Base-by-base conservation (phyloP, 2,888 invertebrate genomes). In the Unio delphinus region DNA sequence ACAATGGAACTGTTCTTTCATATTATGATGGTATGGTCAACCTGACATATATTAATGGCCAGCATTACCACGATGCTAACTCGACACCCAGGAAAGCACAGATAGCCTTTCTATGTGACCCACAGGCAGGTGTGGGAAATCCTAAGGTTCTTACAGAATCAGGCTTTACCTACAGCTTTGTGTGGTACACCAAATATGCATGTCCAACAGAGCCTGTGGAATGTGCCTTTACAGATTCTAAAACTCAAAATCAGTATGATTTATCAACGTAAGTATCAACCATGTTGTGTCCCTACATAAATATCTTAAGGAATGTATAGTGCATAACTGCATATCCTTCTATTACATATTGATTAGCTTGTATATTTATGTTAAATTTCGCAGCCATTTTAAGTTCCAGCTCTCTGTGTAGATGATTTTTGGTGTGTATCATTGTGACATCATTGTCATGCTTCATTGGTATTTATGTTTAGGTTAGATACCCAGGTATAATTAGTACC, bases 1-100 rank as follows among this genome's bases (percentile, higher is more conserved):
- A 82, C 18, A 81, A 72, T 23, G 64, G 77, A 15, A 45, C 45
- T 15, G 70, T 76, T 17, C 68, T 89, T 23, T 70, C 72, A 7
- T 90, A 89, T 69, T 85, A 80, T 70, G 86, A 89, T 81, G 89
- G 89, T 4, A 79, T 89, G 57, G 76, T 89, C 8, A 89, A 89
- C 59, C 71, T 90, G 58, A 88, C 87, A 1, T 89, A 88, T 67
- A 73, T 79, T 11, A 89, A 88, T 1, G 87, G 86, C 34, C 72
- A 76, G 5, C 70, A 73, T 8, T 88, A 89, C 72, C 73, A 82
- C 66, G 77, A 83, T 69, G 64, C 64, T 0, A 70, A 80, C 17
- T 72, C 79, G 1, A 82, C 82, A 8, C 81, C 81, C 0, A 77
- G 89, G 20, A 79, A 75, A 64, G 86, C 88, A 0, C 80, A 86